Evolutionary conservation across 2,797 vertebrate species (phyloP), one percentile per base, ranked within the genome.

Genomic region (Molossus alvarezi): DNA sequence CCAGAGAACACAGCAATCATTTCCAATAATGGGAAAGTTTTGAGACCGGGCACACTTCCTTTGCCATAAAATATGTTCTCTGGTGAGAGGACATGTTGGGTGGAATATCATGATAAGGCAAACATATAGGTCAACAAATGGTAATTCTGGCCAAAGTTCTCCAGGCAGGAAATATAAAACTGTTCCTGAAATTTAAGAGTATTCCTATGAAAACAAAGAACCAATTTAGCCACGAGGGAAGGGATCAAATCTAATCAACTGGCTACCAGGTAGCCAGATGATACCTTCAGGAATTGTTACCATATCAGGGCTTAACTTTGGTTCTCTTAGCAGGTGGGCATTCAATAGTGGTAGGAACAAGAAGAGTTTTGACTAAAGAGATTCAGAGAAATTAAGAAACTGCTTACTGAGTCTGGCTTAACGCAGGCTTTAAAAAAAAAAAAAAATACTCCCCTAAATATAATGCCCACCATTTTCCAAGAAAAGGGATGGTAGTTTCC

Each of bases 141-240:
- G 5, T 58, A 93, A 85, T 53, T 9, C 21, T 88, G 25, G 3
- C 55, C 9, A 21, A 91, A 15, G 1, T 51, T 71, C 15, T 80
- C n/a, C 9, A 58, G 69, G 33, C 53, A 93, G 62, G 13, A 91
- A 81, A 71, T 27, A 12, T 29, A 91, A 90, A 88, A 76, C 45
- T 79, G 4, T 67, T 81, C 48, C 27, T 88, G 11, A 85, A 88
- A 71, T 85, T 65, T 91, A 37, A 91, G 53, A 65, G n/a, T 41
- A 76, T 88, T 85, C 33, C 29, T 85, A 55, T 86, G 79, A 80
- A 93, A 88, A 76, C 11, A 84, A 92, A 93, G 33, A 20, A 83
- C 25, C 9, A 1, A 60, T 41, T n/a, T 83, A 87, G 20, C 45
- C 45, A 85, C 37, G 53, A 91, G 37, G 10, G 18, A 73, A 79